Base-by-base conservation (phyloP, 2,888 invertebrate species). In the Diarsia dahlii region DNA sequence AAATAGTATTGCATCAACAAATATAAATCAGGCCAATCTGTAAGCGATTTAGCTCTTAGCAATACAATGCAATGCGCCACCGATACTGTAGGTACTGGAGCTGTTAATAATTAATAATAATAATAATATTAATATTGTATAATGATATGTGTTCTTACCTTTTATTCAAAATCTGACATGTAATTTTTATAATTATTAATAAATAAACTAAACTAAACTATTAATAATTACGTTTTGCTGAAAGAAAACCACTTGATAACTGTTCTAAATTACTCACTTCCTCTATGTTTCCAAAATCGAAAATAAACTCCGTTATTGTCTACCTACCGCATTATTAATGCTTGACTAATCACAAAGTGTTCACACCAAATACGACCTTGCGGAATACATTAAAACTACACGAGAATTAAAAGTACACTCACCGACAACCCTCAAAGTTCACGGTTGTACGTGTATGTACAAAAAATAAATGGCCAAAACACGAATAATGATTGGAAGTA, bases 401-500 rank as follows among this genome's bases (percentile, higher is more conserved):
- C 64, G 10, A 80, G 73, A 58, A 58, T 78, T 39, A 80, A 70
- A 6, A 80, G 69, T 76, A 77, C 75, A 78, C 50, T 74, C 68
- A 86, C 78, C 62, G 70, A 77, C 66, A 80, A 71, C 70, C 76
- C 74, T 71, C 70, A 74, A 39, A 87, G 80, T 85, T 85, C 80
- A 81, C 74, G 76, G 68, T 65, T 80, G 78, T 86, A 70, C 76
- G 56, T 73, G 77, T 65, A 67, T 75, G 76, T 64, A 78, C 67
- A 81, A 76, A 88, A 86, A 85, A 80, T 72, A 83, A 84, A 87
- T 79, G 79, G 60, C 88, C 71, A 75, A 79, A 84, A 84, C 80
- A 80, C 79, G 80, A 84, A 84, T 88, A 88, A 87, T 86, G 66
- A 81, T 85, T 81, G 74, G 75, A 78, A 78, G 80, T 83, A 83